These are phyloP conservation scores for Oryzias celebensis DNA, from an alignment of 2,113 vertebrate species.

Conservation along the genomic window DNA sequence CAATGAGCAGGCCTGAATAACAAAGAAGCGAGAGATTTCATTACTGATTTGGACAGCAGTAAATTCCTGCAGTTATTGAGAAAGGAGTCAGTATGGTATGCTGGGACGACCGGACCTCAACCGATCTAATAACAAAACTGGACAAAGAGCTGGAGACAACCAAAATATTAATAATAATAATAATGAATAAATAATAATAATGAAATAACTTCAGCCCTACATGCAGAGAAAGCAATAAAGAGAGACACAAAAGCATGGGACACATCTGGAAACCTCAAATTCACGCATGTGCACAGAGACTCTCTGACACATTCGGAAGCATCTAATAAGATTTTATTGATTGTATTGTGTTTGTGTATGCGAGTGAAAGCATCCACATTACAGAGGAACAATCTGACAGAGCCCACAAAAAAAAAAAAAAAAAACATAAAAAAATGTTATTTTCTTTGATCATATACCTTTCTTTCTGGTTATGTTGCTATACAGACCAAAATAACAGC, in stretches of 20 bases:
- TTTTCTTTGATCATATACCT: neutral
- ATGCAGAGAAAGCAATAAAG: conserved; percentile 62
- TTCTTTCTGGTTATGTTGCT: neutral
- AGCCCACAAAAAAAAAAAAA: neutral
- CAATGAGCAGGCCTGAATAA: conserved; percentile 1
- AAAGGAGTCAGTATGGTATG: conserved; percentile 63
- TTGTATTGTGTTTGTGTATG: conserved; percentile 29
- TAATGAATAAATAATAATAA: neutral
- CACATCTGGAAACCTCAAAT: conserved; percentile 34
- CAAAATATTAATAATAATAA: conserved; percentile 15
- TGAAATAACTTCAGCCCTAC: conserved; percentile 12
- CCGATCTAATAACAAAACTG: conserved; percentile 48
- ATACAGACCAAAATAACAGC: conserved; percentile 2
- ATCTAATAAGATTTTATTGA: conserved; percentile 51
- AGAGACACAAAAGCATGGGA: conserved; percentile 49
- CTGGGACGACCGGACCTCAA: conserved; percentile 46
- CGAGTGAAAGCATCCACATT: conserved; percentile 10
- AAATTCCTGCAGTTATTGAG: conserved; percentile 34
- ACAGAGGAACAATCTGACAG: neutral
- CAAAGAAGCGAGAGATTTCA: conserved; percentile 43
- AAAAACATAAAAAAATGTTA: neutral
- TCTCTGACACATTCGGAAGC: conserved; percentile 28
- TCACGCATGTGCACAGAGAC: conserved; percentile 13
- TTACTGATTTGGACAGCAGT: conserved; percentile 35
- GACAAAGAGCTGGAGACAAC: conserved; percentile 39